Evolutionary conservation across 1,140 invertebrate genomes (phyloP), one percentile per base, ranked within the genome.

Genomic region (Varroa destructor): DNA sequence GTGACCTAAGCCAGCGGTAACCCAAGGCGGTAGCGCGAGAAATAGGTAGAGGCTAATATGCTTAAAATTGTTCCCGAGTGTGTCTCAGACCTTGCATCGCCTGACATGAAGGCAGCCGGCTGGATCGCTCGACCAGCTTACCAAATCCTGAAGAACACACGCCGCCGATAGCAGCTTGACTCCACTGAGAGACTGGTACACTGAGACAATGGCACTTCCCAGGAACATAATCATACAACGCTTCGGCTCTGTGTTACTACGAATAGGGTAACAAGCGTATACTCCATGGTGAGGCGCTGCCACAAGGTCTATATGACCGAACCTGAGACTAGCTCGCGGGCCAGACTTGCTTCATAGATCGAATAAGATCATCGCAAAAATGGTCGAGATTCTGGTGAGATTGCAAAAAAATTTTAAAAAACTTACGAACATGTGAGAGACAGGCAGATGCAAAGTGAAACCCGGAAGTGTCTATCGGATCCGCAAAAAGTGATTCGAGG

Each of bases 21-120:
- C 46, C 46, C 46, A 8, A 8, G 8, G 4, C 46, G 46, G 25
- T 25, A 51, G 8, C 46, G 46, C 4, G 3, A 8, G 46, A 3
- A 5, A 8, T 8, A 51, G 46, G 61, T 67, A 46, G 14, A 14
- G 61, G 61, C 61, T 67, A 67, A 67, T 67, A 67, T 67, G 61
- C 61, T 67, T 37, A 67, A 67, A 67, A 67, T 67, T 67, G 61
- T 67, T 67, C 61, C 61, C 61, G 61, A 67, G 61, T 36, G 61
- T 67, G 37, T 37, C 37, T 46, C 46, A 40, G 37, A 67, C 61
- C 46, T 51, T 51, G 46, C 46, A 51, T 37, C 2, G 40, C 40
- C 12, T 43, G 61, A 40, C 40, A 12, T 37, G 61, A 58, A 37
- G 57, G 4, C 25, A 58, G 57, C 36, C 10, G 10, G 55, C 10